Evolutionary conservation across 1,140 invertebrate genomes (phyloP).

Genomic region (Maconellicoccus hirsutus): DNA sequence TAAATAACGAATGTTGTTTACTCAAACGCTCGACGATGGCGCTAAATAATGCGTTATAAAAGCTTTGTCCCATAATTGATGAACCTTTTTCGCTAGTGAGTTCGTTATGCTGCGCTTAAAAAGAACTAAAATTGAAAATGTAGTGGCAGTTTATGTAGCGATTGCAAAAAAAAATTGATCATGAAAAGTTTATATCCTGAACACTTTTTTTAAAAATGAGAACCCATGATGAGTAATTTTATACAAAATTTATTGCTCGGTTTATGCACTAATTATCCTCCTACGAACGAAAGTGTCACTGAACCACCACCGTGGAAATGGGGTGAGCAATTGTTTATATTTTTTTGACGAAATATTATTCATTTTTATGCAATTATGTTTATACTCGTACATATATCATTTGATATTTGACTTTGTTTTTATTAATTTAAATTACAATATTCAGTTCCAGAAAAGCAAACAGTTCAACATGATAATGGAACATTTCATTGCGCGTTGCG

Average conservation of each 20-base stretch:
- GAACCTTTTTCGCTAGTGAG: not conserved
- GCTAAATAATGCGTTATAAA: not conserved
- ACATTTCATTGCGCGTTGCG: constrained; percentile 28
- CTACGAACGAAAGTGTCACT: constrained; percentile 23
- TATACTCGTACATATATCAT: not conserved
- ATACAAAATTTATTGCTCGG: constrained; percentile 23
- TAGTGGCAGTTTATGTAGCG: no score
- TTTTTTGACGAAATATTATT: not conserved
- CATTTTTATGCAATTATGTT: not conserved
- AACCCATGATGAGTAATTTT: not conserved
- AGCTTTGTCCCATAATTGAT: not conserved
- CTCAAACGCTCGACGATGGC: not conserved
- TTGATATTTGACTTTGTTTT: not conserved
- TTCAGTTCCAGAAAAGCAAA: constrained; percentile 24
- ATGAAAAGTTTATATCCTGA: no score
- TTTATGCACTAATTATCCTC: constrained; percentile 28
- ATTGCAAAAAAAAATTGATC: no score
- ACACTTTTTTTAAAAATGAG: not conserved
- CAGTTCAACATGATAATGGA: not conserved
- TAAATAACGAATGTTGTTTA: not conserved
- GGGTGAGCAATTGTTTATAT: no score
- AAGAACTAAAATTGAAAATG: no score
- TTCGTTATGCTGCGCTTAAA: no score
- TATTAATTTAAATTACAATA: not conserved
- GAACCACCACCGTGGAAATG: constrained; percentile 26